Evolutionary conservation across 2,888 invertebrate genomes (phyloP).

Genomic region (Argynnis bischoffii): DNA sequence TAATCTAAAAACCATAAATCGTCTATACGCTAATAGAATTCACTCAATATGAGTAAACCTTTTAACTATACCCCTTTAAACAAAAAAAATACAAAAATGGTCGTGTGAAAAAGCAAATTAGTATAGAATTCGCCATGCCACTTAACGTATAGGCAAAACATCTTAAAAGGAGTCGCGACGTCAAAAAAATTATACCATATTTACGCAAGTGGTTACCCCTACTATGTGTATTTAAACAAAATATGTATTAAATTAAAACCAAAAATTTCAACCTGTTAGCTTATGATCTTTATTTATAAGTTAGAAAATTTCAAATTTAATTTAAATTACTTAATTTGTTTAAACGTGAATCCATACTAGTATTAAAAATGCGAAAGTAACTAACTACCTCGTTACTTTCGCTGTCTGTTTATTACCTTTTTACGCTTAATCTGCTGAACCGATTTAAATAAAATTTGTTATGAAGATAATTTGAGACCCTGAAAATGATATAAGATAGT

Average conservation of each 20-base stretch:
- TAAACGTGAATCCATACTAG: too few species aligned
- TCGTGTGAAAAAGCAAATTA: conserved; percentile 67
- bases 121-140: conserved; percentile 68
- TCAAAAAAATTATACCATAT: conserved; percentile 65
- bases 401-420: too few species aligned
- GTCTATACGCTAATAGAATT: conserved; percentile 20
- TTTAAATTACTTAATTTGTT: too few species aligned
- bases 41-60: conserved; percentile 41
- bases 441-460: too few species aligned
- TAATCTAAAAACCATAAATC: conserved; percentile 26
- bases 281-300: background rate
- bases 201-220: conserved; percentile 55
- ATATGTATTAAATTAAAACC: background rate
- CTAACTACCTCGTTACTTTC: too few species aligned
- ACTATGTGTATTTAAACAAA: conserved; percentile 42
- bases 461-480: too few species aligned
- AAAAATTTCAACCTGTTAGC: background rate
- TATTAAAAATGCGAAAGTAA: too few species aligned
- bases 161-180: conserved; percentile 72
- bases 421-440: too few species aligned
- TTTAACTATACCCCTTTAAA: conserved; percentile 57
- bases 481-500: too few species aligned
- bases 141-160: conserved; percentile 77
- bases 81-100: conserved; percentile 64
- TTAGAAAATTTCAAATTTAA: too few species aligned